Base-by-base conservation (phyloP, 2,113 vertebrate genomes). In the Sigmodon hispidus region DNA sequence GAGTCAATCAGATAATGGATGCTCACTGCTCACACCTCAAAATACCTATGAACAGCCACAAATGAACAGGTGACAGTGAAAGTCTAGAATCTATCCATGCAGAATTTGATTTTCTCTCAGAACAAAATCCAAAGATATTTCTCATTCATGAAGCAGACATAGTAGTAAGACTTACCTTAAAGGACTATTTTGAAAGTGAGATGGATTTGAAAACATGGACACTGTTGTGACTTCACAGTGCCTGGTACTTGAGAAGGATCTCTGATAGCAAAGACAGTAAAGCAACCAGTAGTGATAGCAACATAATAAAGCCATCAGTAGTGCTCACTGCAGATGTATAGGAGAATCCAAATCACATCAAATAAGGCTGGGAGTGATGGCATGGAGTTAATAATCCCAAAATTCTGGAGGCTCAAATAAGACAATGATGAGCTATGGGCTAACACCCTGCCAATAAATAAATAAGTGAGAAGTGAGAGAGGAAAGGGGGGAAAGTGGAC, bases 301-400 rank as follows among this genome's bases (percentile, higher is more conserved):
- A 9, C 61, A 36, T 50, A 67, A 19, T n/a, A 50, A 3, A 26
- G 21, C 45, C 34, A 52, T n/a, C 43, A 63, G 8, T 36, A 63
- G 36, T 72, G 22, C 40, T 40, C 45, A 95, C 34, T 92, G 21
- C 3, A 63, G 80, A 48, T 17, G n/a, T n/a, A n/a, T n/a, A n/a
- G 90, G n/a, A 93, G 40, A 94, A 69, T 63, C 40, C 72, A 92
- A 95, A 93, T 65, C 85, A 92, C 26, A 70, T 92, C 55, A 83
- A 57, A 31, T 11, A 80, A 91, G 50, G 36, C 16, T 57, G 12
- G 24, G 52, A 88, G 65, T 73, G n/a, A 40, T 34, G 16, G 12
- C 36, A 57, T 19, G 12, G 36, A 31, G 21, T 57, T 70, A 17
- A 17, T 55, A 29, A 57, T 40, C 50, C 21, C 34, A 55, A 36